These are phyloP conservation scores for Coregonus suidteri DNA, from an alignment of 2,797 vertebrate genomes.

Conservation along the genomic window DNA sequence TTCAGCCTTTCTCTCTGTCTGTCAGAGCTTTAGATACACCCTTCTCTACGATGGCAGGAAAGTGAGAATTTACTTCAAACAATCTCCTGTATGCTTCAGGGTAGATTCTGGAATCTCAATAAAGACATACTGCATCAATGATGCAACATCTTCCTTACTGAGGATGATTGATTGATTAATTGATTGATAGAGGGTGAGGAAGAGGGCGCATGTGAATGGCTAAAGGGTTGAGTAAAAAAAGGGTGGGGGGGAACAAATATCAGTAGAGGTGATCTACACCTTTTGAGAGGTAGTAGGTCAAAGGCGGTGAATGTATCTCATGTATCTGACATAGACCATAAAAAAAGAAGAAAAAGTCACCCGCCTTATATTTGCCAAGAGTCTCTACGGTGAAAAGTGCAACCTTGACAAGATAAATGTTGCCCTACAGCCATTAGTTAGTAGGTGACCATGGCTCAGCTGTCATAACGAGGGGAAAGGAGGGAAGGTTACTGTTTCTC, in stretches of 20 bases:
- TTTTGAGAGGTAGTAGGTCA: neutral
- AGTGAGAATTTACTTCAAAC: neutral
- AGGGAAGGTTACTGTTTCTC: neutral
- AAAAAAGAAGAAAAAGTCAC: neutral
- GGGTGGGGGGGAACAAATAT: neutral
- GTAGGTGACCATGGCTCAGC: neutral
- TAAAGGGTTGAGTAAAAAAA: too few relatives aligned
- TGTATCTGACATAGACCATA: neutral
- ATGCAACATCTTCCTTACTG: too few relatives aligned
- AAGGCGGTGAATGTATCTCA: neutral
- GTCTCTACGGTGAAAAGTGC: neutral
- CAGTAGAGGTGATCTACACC: neutral
- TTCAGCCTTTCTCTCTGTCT: neutral
- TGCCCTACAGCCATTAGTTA: neutral
- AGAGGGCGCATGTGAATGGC: neutral
- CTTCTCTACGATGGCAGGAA: neutral
- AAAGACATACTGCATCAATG: too few relatives aligned
- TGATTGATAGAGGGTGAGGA: neutral
- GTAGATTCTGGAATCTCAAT: too few relatives aligned
- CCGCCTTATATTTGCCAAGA: neutral
- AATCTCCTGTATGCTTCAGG: neutral
- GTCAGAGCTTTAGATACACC: neutral
- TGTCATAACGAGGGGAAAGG: neutral
- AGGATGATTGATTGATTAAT: too few relatives aligned
- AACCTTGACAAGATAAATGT: slow-evolving; percentile 3